These are phyloP conservation scores for Aspidapion aeneum DNA, from an alignment of 2,888 invertebrate species.

Conservation along the genomic window DNA sequence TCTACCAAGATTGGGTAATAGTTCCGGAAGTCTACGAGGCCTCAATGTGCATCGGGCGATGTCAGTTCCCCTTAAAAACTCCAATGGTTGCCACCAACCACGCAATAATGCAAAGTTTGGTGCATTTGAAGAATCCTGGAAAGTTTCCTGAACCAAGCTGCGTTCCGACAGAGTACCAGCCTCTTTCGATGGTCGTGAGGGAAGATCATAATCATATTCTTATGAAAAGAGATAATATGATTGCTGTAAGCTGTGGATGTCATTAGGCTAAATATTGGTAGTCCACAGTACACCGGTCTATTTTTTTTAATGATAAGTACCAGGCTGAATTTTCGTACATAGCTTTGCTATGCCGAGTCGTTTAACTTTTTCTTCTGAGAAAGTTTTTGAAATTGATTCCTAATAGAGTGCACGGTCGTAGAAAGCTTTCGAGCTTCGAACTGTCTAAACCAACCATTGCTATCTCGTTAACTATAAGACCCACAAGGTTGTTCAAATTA, in stretches of 20 bases:
- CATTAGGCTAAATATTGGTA: too few relatives aligned
- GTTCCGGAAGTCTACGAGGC: conserved; percentile 35
- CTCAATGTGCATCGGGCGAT: conserved; percentile 12
- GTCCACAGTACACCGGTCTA: too few relatives aligned
- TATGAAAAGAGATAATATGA: conserved; percentile 19
- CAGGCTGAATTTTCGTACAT: too few relatives aligned
- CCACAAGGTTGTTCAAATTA: too few relatives aligned
- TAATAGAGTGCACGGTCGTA: too few relatives aligned
- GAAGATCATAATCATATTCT: conserved; percentile 14
- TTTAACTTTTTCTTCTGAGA: too few relatives aligned
- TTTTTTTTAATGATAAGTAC: too few relatives aligned
- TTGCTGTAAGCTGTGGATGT: conserved; percentile 19
- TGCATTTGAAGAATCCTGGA: conserved; percentile 13
- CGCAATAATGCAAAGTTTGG: conserved; percentile 21
- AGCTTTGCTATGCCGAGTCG: too few relatives aligned
- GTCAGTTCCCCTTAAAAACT: conserved; percentile 17
- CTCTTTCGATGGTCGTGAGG: conserved; percentile 15
- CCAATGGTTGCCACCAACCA: conserved; percentile 17
- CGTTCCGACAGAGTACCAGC: conserved; percentile 11
- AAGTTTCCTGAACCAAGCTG: conserved; percentile 19
- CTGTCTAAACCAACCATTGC: too few relatives aligned
- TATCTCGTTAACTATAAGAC: too few relatives aligned
- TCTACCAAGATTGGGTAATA: conserved; percentile 94
- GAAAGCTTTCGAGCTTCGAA: too few relatives aligned
- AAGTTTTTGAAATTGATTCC: too few relatives aligned